Evolutionary conservation across 30 jellyfish, hydroid and myxozoan genomes (phyloP).

Genomic region (Turritopsis dohrnii): DNA sequence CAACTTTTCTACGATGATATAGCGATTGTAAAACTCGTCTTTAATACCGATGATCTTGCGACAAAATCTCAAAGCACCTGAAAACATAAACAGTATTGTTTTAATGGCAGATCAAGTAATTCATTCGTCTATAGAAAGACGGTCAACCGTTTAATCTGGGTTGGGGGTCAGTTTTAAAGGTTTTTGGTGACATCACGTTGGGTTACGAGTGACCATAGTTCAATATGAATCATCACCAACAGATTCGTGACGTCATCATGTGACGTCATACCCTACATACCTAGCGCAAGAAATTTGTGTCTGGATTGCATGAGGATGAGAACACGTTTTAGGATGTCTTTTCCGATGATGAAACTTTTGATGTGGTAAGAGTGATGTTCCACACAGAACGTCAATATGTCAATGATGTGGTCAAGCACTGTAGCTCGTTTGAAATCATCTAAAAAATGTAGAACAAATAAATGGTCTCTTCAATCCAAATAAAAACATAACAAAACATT

Average conservation of each 20-base stretch:
- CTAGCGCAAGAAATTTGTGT: constrained; percentile 85
- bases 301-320: constrained; percentile 75
- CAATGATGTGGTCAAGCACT: constrained; percentile 78
- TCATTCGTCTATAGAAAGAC: too few relatives aligned
- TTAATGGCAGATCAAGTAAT: too few relatives aligned
- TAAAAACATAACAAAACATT: too few relatives aligned
- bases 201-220: too few relatives aligned
- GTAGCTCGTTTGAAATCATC: constrained; percentile 83
- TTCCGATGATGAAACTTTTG: constrained; percentile 70
- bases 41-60: constrained; percentile 81
- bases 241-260: too few relatives aligned
- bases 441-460: too few relatives aligned
- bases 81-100: too few relatives aligned
- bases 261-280: constrained; percentile 43
- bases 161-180: too few relatives aligned
- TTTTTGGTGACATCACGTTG: too few relatives aligned
- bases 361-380: constrained; percentile 87
- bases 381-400: constrained; percentile 86
- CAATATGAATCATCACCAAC: too few relatives aligned
- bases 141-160: too few relatives aligned
- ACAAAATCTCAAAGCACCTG: constrained; percentile 86
- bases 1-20: constrained; percentile 63
- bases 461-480: too few relatives aligned
- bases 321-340: constrained; percentile 78
- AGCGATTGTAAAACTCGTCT: constrained; percentile 90